Conservation (phyloP, 2,797 vertebrate genomes). For the Sarcoramphus papa region DNA sequence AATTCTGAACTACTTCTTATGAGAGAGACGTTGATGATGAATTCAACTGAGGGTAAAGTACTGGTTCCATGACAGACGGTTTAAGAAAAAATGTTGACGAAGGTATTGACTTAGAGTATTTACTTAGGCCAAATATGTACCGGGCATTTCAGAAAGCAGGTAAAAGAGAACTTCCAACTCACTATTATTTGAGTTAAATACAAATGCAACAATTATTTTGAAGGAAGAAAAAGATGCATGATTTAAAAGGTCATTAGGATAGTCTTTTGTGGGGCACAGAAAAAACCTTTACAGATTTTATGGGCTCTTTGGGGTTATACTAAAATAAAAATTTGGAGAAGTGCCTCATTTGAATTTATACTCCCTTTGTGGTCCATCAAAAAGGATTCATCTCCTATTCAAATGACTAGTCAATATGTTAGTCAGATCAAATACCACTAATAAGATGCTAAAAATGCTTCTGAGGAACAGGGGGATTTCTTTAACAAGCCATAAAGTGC, state of each 20-base stretch:
- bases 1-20: background rate
- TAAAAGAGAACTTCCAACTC: background rate
- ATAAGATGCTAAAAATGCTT: constrained; percentile 74
- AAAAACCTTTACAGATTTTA: constrained; percentile 47
- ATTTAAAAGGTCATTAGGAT: constrained; percentile 20
- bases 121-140: background rate
- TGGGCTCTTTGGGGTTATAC: constrained; percentile 26
- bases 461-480: constrained; percentile 68
- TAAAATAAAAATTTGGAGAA: constrained; percentile 62
- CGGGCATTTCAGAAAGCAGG: background rate
- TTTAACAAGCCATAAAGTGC: constrained; percentile 74
- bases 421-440: constrained; percentile 73
- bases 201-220: background rate
- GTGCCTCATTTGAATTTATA: constrained; percentile 69
- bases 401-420: constrained; percentile 74
- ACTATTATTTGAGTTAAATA: background rate
- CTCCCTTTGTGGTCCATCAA: constrained; percentile 71
- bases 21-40: background rate
- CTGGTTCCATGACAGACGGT: background rate
- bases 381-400: constrained; percentile 68
- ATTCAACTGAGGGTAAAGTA: background rate
- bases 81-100: background rate
- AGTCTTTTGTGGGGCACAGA: constrained; percentile 29
- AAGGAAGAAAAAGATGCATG: background rate
- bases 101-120: background rate